Evolutionary conservation across 2,797 vertebrate genomes (phyloP).

Genomic region (Limosa lapponica): DNA sequence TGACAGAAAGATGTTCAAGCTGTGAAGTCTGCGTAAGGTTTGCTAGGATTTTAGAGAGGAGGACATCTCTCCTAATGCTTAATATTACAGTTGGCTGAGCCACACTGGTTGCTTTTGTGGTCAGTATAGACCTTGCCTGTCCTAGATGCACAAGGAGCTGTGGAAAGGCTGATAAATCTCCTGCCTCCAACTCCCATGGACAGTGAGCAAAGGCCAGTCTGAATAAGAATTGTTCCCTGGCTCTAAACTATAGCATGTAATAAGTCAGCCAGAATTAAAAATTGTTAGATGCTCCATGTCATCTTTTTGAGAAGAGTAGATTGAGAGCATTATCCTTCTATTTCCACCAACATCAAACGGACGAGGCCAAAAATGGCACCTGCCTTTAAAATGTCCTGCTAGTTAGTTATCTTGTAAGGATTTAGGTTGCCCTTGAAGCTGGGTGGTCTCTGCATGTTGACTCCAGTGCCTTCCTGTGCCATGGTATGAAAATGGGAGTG

Average conservation of each 20-base stretch:
- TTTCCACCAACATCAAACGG: neutral
- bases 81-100: neutral
- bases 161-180: neutral
- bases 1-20: neutral
- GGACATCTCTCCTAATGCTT: neutral
- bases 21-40: neutral
- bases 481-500: rapidly evolving
- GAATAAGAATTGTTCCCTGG: neutral
- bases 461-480: neutral
- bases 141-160: neutral
- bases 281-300: neutral
- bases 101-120: neutral
- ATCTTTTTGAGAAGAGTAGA: neutral
- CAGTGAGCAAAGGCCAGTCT: neutral
- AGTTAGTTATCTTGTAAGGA: neutral
- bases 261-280: neutral
- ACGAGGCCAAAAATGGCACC: neutral
- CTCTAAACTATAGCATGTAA: neutral
- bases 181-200: neutral
- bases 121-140: neutral
- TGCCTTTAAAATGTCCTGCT: neutral
- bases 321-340: neutral
- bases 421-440: neutral
- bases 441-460: neutral
- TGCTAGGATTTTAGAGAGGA: neutral